Evolutionary conservation across 2,113 vertebrate genomes (phyloP).

Genomic region (Panthera uncia): DNA sequence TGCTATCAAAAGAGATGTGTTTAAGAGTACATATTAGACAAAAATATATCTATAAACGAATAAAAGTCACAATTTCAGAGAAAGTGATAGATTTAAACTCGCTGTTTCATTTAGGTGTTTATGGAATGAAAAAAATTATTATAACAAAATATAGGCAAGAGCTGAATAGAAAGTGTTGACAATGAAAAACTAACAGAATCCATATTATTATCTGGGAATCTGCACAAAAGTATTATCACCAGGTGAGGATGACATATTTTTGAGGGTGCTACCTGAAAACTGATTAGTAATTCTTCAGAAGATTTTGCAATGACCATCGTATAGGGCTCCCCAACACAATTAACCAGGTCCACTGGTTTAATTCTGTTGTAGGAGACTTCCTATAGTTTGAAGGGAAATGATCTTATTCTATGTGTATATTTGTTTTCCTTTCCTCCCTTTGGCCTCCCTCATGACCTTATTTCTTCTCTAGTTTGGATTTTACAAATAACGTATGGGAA

Average conservation of each 20-base stretch:
- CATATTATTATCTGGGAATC: neutral
- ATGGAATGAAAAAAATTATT: neutral
- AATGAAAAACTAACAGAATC: neutral
- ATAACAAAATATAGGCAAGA: neutral
- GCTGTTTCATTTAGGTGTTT: neutral
- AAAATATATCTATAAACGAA: neutral
- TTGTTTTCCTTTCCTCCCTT: neutral
- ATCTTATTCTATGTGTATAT: neutral
- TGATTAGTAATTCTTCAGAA: neutral
- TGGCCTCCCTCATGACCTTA: neutral
- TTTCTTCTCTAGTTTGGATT: neutral
- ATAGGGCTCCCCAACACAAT: neutral
- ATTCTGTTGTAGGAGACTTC: neutral
- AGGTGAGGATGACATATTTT: neutral
- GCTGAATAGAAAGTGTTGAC: neutral
- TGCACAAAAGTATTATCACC: neutral
- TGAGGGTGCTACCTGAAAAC: neutral
- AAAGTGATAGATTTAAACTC: neutral
- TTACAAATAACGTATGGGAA: neutral
- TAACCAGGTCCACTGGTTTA: neutral
- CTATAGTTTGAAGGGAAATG: neutral
- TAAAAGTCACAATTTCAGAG: neutral
- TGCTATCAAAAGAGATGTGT: neutral
- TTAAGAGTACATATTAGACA: neutral
- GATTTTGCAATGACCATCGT: neutral